Base-by-base conservation (phyloP, 2,113 vertebrate genomes). In the Otus sunia region DNA sequence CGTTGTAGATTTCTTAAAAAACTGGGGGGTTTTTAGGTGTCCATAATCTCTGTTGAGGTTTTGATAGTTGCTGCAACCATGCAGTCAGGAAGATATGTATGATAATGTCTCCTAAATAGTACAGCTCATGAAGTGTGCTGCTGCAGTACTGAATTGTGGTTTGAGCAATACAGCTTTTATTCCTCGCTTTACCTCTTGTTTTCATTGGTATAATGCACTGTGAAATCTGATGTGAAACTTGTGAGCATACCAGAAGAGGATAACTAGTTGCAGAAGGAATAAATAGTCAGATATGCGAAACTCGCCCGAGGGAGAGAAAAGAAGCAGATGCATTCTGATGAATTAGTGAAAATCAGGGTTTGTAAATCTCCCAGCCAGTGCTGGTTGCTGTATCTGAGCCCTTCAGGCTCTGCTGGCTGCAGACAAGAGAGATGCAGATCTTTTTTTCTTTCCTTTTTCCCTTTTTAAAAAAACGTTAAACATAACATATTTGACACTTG, bases 311-410 rank as follows among this genome's bases (percentile, higher is more conserved):
- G 29, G n/a, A 90, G 34, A 39, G 36, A 53, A 81, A 92, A 89
- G 19, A 25, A 72, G 32, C 68, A 86, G 56, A 80, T 77, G 26
- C 18, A 45, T 64, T 93, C 43, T 0, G 0, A 71, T 72, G 18
- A 91, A 82, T 60, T 60, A 53, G 45, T 85, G 77, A 85, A 79
- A 87, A 86, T 85, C 26, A 37, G 39, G 39, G 37, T 92, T 84
- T 92, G 63, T 30, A 22, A 18, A 58, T 84, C 89, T 85, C 25
- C 49, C 29, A 53, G 29, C 14, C 26, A 9, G 39, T 2, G 2
- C 64, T 73, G 45, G 10, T 88, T 47, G 23, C 71, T 91, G 36
- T 56, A 77, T 36, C 26, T 45, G 52, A 94, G 47, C 56, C 18
- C 15, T 90, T 91, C 55, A 78, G 62, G 58, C 69, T 87, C 66